Evolutionary conservation across 2,113 vertebrate species (phyloP), one percentile per base, ranked within the genome.

Genomic region (Hemiscyllium ocellatum): DNA sequence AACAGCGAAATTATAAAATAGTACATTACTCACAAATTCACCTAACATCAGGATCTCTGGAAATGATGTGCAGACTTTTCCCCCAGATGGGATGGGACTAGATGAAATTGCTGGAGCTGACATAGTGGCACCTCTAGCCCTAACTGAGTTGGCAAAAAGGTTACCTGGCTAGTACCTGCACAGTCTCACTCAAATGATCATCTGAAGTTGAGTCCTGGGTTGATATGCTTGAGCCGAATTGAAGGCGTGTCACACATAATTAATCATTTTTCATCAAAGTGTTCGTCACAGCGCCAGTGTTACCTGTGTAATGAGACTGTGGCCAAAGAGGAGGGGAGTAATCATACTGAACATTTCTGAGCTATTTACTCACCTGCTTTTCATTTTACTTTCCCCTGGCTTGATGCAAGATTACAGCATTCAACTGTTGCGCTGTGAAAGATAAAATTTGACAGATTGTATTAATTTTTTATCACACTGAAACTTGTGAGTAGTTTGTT

Each of bases 31-130:
- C 42, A 95, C 93, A 95, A 95, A 95, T 72, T 95, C 93, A 17
- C 42, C 68, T 15, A 95, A 17, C 93, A 95, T 95, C 93, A 95
- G 37, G 66, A 95, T 24, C n/a, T 95, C 93, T 70, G 93, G 93
- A 70, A 95, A 50, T 24, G 93, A 70, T 24, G 42, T 72, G 50
- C 17, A 95, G 20, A 95, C 37, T 24, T 50, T 69, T 5, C 37
- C 37, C 22, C 93, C 93, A 72, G 93, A 95, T 15, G 93, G 93
- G 4, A 72, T 95, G 65, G 93, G 66, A 29, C 37, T 70, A 37
- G 66, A 29, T 13, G 42, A 42, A 26, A 6, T 24, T 24, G 22
- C 68, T 50, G 68, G 22, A 50, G 68, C 4, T 29, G 93, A 72
- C 93, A 95, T 72, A 22, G 20, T 69, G 24, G 24, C 29, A 5